A percentile compares a stretch with the other conserved stretches of the same genome.
These are phyloP conservation scores for Sebastes variabilis DNA, from an alignment of 2,797 vertebrate genomes.

Conservation along the genomic window DNA sequence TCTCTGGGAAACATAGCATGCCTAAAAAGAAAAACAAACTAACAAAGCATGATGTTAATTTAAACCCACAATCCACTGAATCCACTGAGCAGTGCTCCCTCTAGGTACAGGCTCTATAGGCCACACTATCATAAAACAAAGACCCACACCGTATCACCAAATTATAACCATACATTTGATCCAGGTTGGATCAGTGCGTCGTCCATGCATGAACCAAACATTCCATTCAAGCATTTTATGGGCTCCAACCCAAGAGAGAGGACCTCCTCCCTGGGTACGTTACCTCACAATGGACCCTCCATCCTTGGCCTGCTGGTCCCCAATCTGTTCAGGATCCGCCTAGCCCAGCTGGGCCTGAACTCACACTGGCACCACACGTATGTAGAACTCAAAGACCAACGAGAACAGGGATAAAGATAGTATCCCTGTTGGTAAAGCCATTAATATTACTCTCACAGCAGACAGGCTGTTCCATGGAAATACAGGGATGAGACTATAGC, in stretches of 20 bases:
- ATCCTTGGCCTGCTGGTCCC: constrained; percentile 75
- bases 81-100: background rate
- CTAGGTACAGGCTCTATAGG: background rate
- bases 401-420: constrained; percentile 49
- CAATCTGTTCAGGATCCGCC: constrained; percentile 83
- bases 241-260: constrained; percentile 64
- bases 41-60: background rate
- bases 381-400: constrained; percentile 30
- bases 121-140: background rate
- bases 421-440: constrained; percentile 28
- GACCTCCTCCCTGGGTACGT: constrained; percentile 55
- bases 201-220: constrained; percentile 35
- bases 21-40: background rate
- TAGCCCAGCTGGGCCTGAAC: constrained; percentile 57
- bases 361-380: constrained; percentile 58
- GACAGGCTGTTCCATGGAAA: constrained; percentile 16
- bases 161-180: background rate
- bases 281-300: constrained; percentile 69
- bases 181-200: constrained; percentile 29
- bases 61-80: background rate
- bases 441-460: constrained; percentile 46
- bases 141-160: background rate
- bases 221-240: constrained; percentile 37
- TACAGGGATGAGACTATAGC: background rate
- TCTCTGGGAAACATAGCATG: background rate